phyloP scores from a whole-genome alignment of 2,888 invertebrate genomes.

The Drosophila paranaensis region DNA sequence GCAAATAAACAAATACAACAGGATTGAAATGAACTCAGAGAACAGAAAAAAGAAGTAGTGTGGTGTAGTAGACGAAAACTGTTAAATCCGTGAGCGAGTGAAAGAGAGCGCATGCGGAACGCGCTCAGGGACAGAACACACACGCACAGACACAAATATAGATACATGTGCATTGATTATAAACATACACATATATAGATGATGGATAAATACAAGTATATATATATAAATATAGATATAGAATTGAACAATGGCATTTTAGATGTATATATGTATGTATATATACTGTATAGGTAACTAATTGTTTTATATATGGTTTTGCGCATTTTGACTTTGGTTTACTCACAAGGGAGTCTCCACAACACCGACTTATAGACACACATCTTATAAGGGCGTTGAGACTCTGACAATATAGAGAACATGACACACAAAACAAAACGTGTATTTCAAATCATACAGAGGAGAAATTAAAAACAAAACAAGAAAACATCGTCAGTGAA shows the following conservation, averaged over 20 bases:
- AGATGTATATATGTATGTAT: slow-evolving; percentile 21
- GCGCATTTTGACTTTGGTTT: slow-evolving; percentile 71
- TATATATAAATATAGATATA: slow-evolving; percentile 33
- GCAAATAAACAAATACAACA: slow-evolving; percentile 29
- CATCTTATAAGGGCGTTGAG: slow-evolving; percentile 79
- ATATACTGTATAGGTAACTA: slow-evolving; percentile 44
- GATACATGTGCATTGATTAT: slow-evolving; percentile 25
- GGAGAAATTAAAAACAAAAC: slow-evolving; percentile 68
- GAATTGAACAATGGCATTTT: slow-evolving; percentile 26
- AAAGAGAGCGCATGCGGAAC: slow-evolving; percentile 16
- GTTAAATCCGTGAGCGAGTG: slow-evolving; percentile 24
- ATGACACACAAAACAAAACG: slow-evolving; percentile 73
- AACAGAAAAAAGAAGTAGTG: neutral
- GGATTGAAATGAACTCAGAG: slow-evolving; percentile 16
- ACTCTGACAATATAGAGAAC: slow-evolving; percentile 76
- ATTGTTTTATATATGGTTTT: slow-evolving; percentile 22
- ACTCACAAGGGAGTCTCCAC: slow-evolving; percentile 84
- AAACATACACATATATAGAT: slow-evolving; percentile 27
- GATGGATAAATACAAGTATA: slow-evolving; percentile 24
- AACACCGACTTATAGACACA: slow-evolving; percentile 83
- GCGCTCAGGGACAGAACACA: slow-evolving; percentile 41
- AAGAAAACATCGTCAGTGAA: slow-evolving; percentile 60
- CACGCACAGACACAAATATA: slow-evolving; percentile 28
- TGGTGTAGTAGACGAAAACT: slow-evolving; percentile 5
- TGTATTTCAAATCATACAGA: slow-evolving; percentile 74